These are phyloP conservation scores for Scolanthus callimorphus DNA, from an alignment of 92 coral and sea anemone species.

Conservation along the genomic window DNA sequence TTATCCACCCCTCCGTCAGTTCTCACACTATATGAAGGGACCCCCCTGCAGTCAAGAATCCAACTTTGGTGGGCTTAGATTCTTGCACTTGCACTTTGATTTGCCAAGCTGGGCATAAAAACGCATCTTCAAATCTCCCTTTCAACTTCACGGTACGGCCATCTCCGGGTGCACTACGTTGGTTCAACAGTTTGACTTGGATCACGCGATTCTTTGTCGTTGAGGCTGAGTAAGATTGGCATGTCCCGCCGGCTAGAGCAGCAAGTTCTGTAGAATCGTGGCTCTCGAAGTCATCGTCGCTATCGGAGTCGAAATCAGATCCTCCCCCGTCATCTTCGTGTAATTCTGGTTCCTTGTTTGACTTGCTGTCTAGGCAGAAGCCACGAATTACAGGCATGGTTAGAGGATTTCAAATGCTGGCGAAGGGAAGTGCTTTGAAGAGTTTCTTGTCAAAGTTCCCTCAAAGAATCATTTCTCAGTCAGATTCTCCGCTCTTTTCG, in stretches of 20 bases:
- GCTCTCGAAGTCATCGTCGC: conserved; percentile 48
- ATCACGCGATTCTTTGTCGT: conserved; percentile 9
- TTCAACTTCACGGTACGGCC: conserved; percentile 13
- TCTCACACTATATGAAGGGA: conserved; percentile 52
- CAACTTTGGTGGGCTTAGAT: conserved; percentile 2
- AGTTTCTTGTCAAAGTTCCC: too few species aligned
- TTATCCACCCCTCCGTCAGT: conserved; percentile 33
- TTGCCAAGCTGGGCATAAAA: conserved; percentile 34
- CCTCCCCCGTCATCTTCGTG: background rate
- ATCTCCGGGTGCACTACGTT: background rate
- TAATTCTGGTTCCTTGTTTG: background rate
- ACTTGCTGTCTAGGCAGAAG: background rate
- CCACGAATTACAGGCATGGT: background rate
- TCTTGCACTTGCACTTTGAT: conserved; percentile 9
- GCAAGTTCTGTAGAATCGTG: conserved; percentile 33
- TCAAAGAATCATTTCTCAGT: too few species aligned
- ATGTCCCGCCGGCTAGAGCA: conserved; percentile 18
- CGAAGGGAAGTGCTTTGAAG: too few species aligned
- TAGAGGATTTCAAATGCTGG: background rate
- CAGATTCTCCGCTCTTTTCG: too few species aligned
- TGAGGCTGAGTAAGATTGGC: conserved; percentile 17
- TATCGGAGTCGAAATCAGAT: background rate
- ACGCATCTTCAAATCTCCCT: conserved; percentile 43
- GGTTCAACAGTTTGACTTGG: conserved; percentile 11
- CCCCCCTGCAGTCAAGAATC: background rate